Base-by-base conservation (phyloP, 2,888 invertebrate species). In the Liposcelis brunnea region DNA sequence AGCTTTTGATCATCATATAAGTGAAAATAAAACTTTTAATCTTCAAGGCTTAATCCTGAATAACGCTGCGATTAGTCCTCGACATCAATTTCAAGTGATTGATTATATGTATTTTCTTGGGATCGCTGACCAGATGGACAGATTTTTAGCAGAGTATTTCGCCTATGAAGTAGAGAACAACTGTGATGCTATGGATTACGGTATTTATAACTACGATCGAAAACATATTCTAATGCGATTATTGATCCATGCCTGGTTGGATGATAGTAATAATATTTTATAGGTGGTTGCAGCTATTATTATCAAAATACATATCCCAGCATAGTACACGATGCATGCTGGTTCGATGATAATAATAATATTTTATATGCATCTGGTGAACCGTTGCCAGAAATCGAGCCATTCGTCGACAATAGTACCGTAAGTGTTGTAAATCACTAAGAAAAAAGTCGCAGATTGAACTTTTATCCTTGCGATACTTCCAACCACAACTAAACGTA, bases 61-160 rank as follows among this genome's bases (percentile, higher is more conserved):
- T 6, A 26, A 8, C 26, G 26, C 5, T 26, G 26, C 26, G 4
- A 8, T 26, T 26, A 8, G 8, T 8, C 4, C 8, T 4, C 26
- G 5, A 8, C 26, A 26, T 26, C 26, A 26, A 8, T 26, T 26
- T 8, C 5, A 26, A 26, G 8, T 26, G 4, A 26, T 26, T 57
- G 87, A 74, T 35, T 89, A 90, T 1, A 77, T 77, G 58, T 78
- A 78, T 57, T 72, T 76, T 0, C 91, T 90, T 1, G 83, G 87
- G 1, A 61, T 84, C 42, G 72, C 74, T 1, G 75, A 80, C 57
- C 74, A 77, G 1, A 82, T 84, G 46, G 74, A 80, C 53, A 70
- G 71, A 51, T 46, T 46, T 8, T 51, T 53, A 31, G 26, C 26
- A 4, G 26, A 8, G 26, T 26, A 26, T 26, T 26, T 26, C 26